Conservation (phyloP, 2,888 invertebrate genomes). For the Cryptocephalus primarius region DNA sequence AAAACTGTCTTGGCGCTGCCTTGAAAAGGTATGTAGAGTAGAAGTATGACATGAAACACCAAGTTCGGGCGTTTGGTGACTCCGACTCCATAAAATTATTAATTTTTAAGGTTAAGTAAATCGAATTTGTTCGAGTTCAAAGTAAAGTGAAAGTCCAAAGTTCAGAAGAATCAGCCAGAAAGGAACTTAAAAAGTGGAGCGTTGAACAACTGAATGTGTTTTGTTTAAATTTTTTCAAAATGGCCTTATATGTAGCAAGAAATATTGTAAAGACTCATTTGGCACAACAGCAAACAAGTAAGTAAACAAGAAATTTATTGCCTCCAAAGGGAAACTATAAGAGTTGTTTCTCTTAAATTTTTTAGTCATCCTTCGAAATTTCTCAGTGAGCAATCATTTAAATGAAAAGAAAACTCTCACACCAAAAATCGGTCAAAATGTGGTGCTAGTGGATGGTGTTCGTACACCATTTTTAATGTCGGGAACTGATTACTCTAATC, state of each 20-base stretch:
- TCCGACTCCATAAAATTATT: too few relatives aligned
- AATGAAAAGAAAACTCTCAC: constrained; percentile 45
- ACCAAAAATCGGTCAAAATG: constrained; percentile 64
- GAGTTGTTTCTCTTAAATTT: constrained; percentile 3
- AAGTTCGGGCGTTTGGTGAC: too few relatives aligned
- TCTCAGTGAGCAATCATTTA: constrained; percentile 42
- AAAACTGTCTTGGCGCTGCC: too few relatives aligned
- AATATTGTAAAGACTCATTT: not conserved
- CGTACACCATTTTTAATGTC: constrained; percentile 91
- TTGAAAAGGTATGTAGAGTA: too few relatives aligned
- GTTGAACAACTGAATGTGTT: too few relatives aligned
- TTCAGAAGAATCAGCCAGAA: too few relatives aligned
- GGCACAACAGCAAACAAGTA: not conserved
- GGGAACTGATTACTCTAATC: constrained; percentile 83
- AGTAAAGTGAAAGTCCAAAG: too few relatives aligned
- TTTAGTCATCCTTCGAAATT: constrained; percentile 41
- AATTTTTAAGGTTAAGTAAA: too few relatives aligned
- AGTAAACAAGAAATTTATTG: not conserved
- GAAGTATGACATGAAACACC: too few relatives aligned
- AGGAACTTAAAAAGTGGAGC: too few relatives aligned
- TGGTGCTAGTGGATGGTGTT: constrained; percentile 94
- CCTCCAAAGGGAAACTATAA: not conserved
- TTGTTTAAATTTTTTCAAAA: not conserved
- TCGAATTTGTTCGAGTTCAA: too few relatives aligned
- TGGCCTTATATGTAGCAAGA: not conserved